These are phyloP conservation scores for Mastacembelus armatus DNA, from an alignment of 2,797 vertebrate species.

Conservation along the genomic window DNA sequence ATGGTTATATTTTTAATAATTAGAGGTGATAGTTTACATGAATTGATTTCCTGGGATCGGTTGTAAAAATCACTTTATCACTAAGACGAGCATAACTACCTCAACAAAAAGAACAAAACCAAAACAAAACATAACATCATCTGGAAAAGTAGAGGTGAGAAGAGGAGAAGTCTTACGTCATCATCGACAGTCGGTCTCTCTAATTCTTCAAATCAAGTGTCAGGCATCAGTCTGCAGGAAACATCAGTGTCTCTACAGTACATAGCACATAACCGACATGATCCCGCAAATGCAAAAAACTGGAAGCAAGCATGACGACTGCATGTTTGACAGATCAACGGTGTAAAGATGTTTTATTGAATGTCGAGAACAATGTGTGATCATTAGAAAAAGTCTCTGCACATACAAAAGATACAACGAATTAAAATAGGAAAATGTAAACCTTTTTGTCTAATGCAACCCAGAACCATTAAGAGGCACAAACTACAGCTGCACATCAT, in stretches of 20 bases:
- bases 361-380: too few relatives aligned
- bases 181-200: constrained; percentile 38
- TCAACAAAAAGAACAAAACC: not conserved
- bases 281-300: too few relatives aligned
- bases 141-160: constrained; percentile 7
- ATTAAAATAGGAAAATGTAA: too few relatives aligned
- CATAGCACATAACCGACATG: not conserved
- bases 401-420: too few relatives aligned
- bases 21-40: not conserved
- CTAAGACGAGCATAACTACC: not conserved
- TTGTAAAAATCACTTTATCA: not conserved
- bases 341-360: too few relatives aligned
- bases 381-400: too few relatives aligned
- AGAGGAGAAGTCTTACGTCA: constrained; percentile 39
- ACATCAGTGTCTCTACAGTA: constrained; percentile 8
- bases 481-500: too few relatives aligned
- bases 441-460: too few relatives aligned
- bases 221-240: constrained; percentile 22
- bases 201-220: constrained; percentile 51
- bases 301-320: too few relatives aligned
- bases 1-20: not conserved
- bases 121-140: constrained; percentile 17
- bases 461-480: too few relatives aligned
- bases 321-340: too few relatives aligned
- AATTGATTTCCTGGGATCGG: not conserved